These are phyloP conservation scores for Amyelois transitella DNA, from an alignment of 1,140 invertebrate species.

Conservation along the genomic window DNA sequence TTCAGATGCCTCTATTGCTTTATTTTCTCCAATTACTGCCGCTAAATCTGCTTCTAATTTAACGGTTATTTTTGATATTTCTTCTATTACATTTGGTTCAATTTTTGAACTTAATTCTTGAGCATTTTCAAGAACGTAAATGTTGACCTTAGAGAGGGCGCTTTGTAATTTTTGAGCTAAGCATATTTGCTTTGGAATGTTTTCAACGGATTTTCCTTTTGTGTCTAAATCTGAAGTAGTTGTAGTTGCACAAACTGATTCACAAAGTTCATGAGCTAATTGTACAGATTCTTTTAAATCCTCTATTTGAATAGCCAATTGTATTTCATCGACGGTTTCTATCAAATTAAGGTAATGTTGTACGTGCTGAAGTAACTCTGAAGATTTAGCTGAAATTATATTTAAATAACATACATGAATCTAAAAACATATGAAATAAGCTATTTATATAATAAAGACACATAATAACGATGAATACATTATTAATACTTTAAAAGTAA, in stretches of 20 bases:
- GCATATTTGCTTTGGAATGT: slow-evolving; percentile 18
- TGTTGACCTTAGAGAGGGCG: slow-evolving; percentile 33
- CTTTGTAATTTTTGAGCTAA: slow-evolving; percentile 35
- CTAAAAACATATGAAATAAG: no score
- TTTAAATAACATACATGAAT: slow-evolving; percentile 2
- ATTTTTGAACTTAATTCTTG: slow-evolving; percentile 26
- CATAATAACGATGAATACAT: no score
- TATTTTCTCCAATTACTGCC: slow-evolving; percentile 20
- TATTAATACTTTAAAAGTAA: background rate
- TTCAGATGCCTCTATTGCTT: slow-evolving; percentile 3
- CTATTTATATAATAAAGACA: no score
- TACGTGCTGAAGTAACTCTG: slow-evolving; percentile 40
- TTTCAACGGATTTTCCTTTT: slow-evolving; percentile 2
- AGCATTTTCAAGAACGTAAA: slow-evolving; percentile 27
- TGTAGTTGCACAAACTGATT: slow-evolving; percentile 24
- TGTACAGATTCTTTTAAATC: slow-evolving; percentile 33
- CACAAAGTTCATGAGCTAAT: slow-evolving; percentile 39
- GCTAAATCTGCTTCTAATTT: slow-evolving; percentile 30
- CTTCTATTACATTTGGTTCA: slow-evolving; percentile 21
- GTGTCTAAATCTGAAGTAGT: background rate
- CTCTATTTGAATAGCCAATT: slow-evolving; percentile 35
- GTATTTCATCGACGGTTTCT: slow-evolving; percentile 48
- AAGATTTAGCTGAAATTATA: slow-evolving; percentile 24
- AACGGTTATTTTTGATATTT: slow-evolving; percentile 28
- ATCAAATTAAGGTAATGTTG: slow-evolving; percentile 49